Base-by-base conservation (phyloP, 2,797 vertebrate genomes). In the Serranus cabrilla region DNA sequence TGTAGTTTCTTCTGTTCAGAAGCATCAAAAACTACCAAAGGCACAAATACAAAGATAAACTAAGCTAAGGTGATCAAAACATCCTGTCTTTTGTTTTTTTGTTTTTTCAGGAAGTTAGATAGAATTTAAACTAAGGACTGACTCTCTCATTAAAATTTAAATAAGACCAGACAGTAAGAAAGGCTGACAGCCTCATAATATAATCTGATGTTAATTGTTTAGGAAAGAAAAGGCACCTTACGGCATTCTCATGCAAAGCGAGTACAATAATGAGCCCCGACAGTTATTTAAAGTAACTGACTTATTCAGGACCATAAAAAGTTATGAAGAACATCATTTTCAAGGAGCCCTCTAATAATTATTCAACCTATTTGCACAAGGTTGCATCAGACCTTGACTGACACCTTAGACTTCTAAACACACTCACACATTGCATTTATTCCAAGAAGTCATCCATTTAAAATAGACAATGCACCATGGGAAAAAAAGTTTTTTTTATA, bases 341-440 rank as follows among this genome's bases (percentile, higher is more conserved):
- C 39, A 87, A 82, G 81, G 58, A 69, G 46, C 58, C 65, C 64
- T 80, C 59, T 74, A 67, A 74, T 73, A 79, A 81, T 73, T 87
- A 58, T 61, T 83, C 70, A 69, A 25, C 62, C 78, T 64, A 65
- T 91, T 89, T 90, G 71, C 89, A 88, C 60, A 78, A 73, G 52
- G 74, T 91, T 93, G 79, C 91, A 82, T 93, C 91, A 93, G 82
- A 68, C 54, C 37, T 60, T 82, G 81, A 86, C 64, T 81, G 73
- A 81, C 92, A 89, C 58, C 57, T 68, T 34, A 82, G 64, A 77
- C 64, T 86, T 81, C 62, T 59, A 49, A 80, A 81, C 34, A 78
- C 27, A 43, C 40, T 47, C 62, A 67, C 20, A 17, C 64, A 40
- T 17, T 73, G 37, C 42, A 68, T 74, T 81, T 50, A 80, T 71